These are phyloP conservation scores for Synanthedon andrenaeformis DNA, from an alignment of 2,888 invertebrate genomes.

Conservation along the genomic window DNA sequence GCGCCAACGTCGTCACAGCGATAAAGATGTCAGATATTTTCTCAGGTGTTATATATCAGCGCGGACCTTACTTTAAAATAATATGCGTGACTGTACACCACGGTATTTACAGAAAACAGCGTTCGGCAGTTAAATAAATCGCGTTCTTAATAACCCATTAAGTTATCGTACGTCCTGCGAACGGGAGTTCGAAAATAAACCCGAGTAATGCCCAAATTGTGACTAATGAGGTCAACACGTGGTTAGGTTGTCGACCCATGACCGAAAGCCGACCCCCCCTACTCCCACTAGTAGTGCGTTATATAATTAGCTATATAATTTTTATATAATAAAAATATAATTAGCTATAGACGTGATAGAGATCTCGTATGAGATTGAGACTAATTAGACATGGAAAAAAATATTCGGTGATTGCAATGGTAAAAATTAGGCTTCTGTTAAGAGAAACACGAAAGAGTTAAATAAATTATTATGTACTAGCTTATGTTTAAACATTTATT, in stretches of 20 bases:
- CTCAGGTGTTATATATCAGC: no score
- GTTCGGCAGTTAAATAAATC: no score
- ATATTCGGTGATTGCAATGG: background rate
- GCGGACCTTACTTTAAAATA: no score
- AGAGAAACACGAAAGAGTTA: background rate
- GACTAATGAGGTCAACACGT: slow-evolving; percentile 29
- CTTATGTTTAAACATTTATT: no score
- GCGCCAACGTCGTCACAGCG: no score
- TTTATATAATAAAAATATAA: slow-evolving; percentile 15
- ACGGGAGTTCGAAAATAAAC: background rate
- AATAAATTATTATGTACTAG: no score
- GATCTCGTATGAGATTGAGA: background rate
- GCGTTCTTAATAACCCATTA: background rate
- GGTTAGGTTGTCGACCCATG: slow-evolving; percentile 38
- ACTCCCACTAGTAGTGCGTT: slow-evolving; percentile 15
- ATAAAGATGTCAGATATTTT: no score
- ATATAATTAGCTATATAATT: slow-evolving; percentile 3
- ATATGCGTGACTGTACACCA: no score
- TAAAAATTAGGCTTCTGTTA: background rate
- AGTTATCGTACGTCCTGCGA: background rate
- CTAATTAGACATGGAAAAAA: background rate
- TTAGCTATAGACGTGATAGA: background rate
- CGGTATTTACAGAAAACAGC: no score
- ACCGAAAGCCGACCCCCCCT: slow-evolving; percentile 25
- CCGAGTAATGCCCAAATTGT: background rate